phyloP scores from a whole-genome alignment of 2,888 invertebrate species.

The Brachyopa scutellaris region DNA sequence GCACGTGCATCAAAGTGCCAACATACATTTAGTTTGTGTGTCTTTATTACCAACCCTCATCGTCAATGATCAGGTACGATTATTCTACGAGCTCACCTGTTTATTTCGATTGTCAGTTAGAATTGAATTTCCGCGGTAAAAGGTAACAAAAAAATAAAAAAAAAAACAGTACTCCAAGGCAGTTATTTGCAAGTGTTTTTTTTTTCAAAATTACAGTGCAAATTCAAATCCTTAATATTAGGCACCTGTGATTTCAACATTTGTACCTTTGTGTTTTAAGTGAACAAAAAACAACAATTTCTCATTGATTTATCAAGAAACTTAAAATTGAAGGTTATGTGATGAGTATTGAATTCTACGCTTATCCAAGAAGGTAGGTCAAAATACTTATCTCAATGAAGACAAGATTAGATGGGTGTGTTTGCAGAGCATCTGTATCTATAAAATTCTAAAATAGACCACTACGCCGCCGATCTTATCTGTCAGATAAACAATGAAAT shows the following conservation, averaged over 20 bases:
- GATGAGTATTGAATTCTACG: constrained; percentile 74
- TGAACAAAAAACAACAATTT: background rate
- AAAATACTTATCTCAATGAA: constrained; percentile 17
- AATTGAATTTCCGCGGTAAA: constrained; percentile 62
- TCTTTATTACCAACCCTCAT: constrained; percentile 63
- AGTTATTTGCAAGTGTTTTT: background rate
- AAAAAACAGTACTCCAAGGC: background rate
- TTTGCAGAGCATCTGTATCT: too few relatives aligned
- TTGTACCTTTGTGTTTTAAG: background rate
- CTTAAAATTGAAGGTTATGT: constrained; percentile 37
- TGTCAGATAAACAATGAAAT: constrained; percentile 34
- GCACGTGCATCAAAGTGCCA: background rate
- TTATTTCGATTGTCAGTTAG: constrained; percentile 48
- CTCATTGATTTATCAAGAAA: constrained; percentile 3
- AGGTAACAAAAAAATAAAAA: constrained; percentile 31
- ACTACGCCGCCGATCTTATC: constrained; percentile 8
- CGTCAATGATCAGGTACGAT: constrained; percentile 65
- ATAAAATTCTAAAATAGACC: too few relatives aligned
- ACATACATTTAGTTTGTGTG: background rate
- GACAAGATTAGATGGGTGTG: too few relatives aligned
- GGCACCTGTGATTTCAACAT: too few relatives aligned
- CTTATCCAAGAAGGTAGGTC: constrained; percentile 73
- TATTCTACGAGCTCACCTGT: constrained; percentile 65
- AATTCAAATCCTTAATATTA: too few relatives aligned
- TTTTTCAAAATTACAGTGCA: background rate